Evolutionary conservation across 2,797 vertebrate genomes (phyloP).

Genomic region (Bufotes viridis): DNA sequence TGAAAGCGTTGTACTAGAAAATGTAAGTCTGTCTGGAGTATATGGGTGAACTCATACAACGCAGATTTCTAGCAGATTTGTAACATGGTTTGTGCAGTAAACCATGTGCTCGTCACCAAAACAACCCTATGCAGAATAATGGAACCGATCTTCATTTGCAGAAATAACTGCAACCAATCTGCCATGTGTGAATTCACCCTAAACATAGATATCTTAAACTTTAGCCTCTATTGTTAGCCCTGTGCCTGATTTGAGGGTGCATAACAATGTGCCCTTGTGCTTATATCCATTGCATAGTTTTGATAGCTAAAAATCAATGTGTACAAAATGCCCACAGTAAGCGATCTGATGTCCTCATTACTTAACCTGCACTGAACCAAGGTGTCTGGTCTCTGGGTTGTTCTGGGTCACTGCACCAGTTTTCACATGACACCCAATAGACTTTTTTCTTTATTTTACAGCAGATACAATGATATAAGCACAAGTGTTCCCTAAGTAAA

Average conservation of each 20-base stretch:
- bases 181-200: no score
- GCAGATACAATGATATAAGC: conserved; percentile 20
- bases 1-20: background rate
- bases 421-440: background rate
- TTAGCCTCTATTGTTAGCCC: background rate
- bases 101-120: no score
- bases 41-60: no score
- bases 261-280: conserved; percentile 24
- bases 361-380: background rate
- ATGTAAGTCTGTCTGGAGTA: background rate
- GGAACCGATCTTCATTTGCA: no score
- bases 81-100: no score
- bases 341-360: background rate
- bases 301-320: background rate
- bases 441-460: background rate
- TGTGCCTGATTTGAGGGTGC: conserved; percentile 16
- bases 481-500: conserved; percentile 26
- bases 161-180: no score
- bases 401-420: background rate
- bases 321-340: background rate
- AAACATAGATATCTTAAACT: background rate
- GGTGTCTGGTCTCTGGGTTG: background rate
- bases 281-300: conserved; percentile 25
- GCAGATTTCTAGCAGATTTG: no score
- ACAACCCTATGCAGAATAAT: no score